Evolutionary conservation across 2,888 invertebrate genomes (phyloP).

Genomic region (Aleiodes leptofemur): DNA sequence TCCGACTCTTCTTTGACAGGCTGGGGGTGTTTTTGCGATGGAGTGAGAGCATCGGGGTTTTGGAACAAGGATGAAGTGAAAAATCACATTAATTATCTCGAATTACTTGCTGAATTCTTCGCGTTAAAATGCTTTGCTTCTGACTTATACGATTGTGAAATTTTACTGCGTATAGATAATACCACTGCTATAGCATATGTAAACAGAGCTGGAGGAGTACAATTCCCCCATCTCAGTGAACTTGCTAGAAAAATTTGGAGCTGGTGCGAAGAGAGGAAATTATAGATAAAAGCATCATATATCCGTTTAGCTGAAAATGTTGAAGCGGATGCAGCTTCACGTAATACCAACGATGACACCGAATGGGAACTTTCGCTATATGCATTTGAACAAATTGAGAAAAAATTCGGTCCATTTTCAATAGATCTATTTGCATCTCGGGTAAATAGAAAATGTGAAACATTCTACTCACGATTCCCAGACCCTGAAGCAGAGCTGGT

Average conservation of each 20-base stretch:
- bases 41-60: conserved; percentile 3
- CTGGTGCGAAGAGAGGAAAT: conserved; percentile 50
- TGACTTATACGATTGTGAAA: conserved; percentile 12
- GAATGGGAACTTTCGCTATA: conserved; percentile 48
- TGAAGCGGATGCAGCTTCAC: conserved; percentile 40
- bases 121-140: conserved; percentile 13
- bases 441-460: conserved; percentile 45
- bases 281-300: conserved; percentile 55
- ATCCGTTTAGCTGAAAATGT: conserved; percentile 49
- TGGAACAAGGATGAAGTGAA: conserved; percentile 33
- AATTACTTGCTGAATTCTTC: conserved; percentile 24
- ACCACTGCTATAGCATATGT: conserved; percentile 55
- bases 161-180: conserved; percentile 51
- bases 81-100: background rate
- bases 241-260: conserved; percentile 50
- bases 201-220: conserved; percentile 54
- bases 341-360: conserved; percentile 46
- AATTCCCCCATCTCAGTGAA: conserved; percentile 46
- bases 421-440: conserved; percentile 51
- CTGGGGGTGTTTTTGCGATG: conserved; percentile 36
- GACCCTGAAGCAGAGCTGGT: conserved; percentile 45
- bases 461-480: conserved; percentile 44
- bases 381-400: conserved; percentile 38
- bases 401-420: conserved; percentile 38
- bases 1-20: conserved; percentile 39